Percentiles rank a stretch among this genome's conserved stretches.
Conservation (phyloP, 92 coral and sea anemone genomes). For the Muricea muricata region DNA sequence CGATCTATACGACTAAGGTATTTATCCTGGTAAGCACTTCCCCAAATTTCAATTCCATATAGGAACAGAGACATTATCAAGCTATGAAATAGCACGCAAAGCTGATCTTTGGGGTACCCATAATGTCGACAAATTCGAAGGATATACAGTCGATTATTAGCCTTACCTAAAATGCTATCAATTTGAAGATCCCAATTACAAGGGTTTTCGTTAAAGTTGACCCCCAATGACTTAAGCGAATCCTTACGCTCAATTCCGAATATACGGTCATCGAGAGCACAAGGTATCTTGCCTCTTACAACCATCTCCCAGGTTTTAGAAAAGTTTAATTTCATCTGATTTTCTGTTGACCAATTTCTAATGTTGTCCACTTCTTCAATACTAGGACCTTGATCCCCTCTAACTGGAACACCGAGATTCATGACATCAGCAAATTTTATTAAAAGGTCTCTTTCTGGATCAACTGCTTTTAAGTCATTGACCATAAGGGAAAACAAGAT, state of each 20-base stretch:
- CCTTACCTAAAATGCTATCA: background rate
- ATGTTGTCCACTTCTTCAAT: background rate
- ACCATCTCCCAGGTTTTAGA: slow-evolving; percentile 41
- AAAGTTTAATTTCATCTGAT: slow-evolving; percentile 43
- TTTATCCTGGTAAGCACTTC: slow-evolving; percentile 37
- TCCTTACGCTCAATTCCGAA: background rate
- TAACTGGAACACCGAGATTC: slow-evolving; percentile 24
- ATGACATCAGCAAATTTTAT: slow-evolving; percentile 51
- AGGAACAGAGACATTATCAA: no score
- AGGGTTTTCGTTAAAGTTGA: background rate
- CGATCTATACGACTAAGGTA: slow-evolving; percentile 37
- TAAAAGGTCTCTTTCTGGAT: background rate
- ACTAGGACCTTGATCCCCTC: background rate
- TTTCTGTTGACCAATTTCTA: slow-evolving; percentile 10
- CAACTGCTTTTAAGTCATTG: slow-evolving; percentile 42
- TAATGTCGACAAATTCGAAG: slow-evolving; percentile 52
- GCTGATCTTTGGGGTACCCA: slow-evolving; percentile 56
- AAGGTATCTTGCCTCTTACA: slow-evolving; percentile 14
- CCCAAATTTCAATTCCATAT: slow-evolving; percentile 56
- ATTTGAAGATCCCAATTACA: background rate
- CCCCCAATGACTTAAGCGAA: background rate
- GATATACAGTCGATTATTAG: background rate
- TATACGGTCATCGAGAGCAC: no score
- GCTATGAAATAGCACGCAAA: slow-evolving; percentile 47
- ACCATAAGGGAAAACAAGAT: background rate